These are phyloP conservation scores for Polydrusus pterygomalis DNA, from an alignment of 2,888 invertebrate genomes.

Conservation along the genomic window DNA sequence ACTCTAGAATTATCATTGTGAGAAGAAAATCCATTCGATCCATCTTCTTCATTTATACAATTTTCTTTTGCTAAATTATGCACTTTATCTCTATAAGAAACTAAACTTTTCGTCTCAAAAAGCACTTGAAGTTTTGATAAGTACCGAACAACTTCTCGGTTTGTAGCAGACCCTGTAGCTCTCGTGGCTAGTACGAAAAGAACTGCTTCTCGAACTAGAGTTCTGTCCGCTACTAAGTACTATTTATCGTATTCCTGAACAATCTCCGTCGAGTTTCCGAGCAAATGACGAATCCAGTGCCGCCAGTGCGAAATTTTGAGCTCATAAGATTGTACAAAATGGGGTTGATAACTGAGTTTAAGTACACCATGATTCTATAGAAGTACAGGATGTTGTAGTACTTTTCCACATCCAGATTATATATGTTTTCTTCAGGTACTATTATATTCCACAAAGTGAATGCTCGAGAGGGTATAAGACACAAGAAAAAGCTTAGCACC, in stretches of 20 bases:
- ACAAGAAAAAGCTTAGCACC: conserved; percentile 90
- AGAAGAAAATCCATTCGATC: conserved; percentile 26
- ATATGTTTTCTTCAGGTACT: conserved; percentile 81
- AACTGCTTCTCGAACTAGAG: conserved; percentile 70
- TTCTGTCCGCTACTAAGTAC: conserved; percentile 75
- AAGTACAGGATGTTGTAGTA: conserved; percentile 90
- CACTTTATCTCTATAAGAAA: conserved; percentile 60
- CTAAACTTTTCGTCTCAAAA: conserved; percentile 77
- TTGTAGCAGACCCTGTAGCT: conserved; percentile 68
- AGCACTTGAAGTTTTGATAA: conserved; percentile 67
- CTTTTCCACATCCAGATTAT: conserved; percentile 82
- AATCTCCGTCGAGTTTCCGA: conserved; percentile 74
- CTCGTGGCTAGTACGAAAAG: conserved; percentile 66
- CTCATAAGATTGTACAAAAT: conserved; percentile 95
- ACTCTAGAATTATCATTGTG: conserved; percentile 40
- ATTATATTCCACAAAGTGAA: conserved; percentile 89
- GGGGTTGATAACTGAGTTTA: conserved; percentile 93
- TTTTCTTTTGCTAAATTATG: conserved; percentile 21
- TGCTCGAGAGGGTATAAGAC: conserved; percentile 89
- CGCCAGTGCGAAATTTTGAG: conserved; percentile 90
- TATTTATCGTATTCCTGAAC: conserved; percentile 71
- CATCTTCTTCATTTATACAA: conserved; percentile 59
- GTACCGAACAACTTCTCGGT: conserved; percentile 66
- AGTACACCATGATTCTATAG: conserved; percentile 89
- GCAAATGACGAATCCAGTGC: conserved; percentile 85